Percentiles rank a stretch among this genome's conserved stretches.
These are phyloP conservation scores for Masticophis lateralis DNA, from an alignment of 2,797 vertebrate genomes.

Conservation along the genomic window DNA sequence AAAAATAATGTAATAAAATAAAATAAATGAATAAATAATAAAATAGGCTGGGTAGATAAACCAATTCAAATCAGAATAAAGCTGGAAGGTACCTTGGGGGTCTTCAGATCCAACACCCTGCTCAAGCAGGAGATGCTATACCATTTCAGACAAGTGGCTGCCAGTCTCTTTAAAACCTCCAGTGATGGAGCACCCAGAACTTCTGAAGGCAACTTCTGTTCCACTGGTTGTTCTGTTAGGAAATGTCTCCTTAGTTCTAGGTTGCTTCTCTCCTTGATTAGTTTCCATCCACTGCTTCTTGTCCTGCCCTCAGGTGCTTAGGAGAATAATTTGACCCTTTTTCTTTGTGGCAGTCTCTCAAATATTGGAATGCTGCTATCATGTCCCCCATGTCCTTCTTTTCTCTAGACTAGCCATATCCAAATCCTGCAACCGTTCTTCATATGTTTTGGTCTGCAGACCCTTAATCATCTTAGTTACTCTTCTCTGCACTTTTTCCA, in stretches of 20 bases:
- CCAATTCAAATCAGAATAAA: neutral
- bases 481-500: neutral
- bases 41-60: neutral
- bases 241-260: neutral
- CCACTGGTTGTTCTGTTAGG: neutral
- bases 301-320: neutral
- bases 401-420: neutral
- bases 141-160: neutral
- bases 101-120: neutral
- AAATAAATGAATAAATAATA: neutral
- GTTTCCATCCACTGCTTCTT: neutral
- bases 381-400: neutral
- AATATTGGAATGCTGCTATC: neutral
- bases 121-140: neutral
- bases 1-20: too few relatives aligned
- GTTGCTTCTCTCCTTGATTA: neutral
- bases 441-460: neutral
- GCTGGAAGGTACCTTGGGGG: neutral
- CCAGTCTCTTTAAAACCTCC: neutral
- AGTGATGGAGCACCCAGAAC: fast-evolving
- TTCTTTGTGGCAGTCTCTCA: neutral
- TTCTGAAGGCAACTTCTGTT: neutral
- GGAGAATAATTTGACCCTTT: neutral
- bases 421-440: neutral
- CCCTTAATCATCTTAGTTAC: neutral